phyloP scores from a whole-genome alignment of 2,888 invertebrate species.

The Neoascia interrupta region DNA sequence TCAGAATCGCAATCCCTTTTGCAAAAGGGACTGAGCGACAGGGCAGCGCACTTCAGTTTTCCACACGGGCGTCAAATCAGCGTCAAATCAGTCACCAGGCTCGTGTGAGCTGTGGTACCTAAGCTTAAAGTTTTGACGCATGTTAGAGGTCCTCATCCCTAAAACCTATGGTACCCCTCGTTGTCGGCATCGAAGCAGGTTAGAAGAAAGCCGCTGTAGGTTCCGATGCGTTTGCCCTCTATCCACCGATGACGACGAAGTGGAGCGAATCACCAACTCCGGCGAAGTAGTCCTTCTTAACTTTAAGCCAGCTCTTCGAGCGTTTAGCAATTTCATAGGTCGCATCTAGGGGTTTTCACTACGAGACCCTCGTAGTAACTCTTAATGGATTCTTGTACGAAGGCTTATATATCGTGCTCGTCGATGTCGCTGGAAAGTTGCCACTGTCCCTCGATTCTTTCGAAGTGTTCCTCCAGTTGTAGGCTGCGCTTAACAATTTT shows the following conservation, averaged over 20 bases:
- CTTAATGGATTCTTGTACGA: slow-evolving; percentile 96
- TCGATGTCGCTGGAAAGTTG: slow-evolving; percentile 91
- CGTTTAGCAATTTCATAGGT: slow-evolving; percentile 98
- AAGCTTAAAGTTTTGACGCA: slow-evolving; percentile 89
- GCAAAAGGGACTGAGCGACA: slow-evolving; percentile 97
- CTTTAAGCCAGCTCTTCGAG: slow-evolving; percentile 95
- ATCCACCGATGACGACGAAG: slow-evolving; percentile 96
- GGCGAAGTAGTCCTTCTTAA: slow-evolving; percentile 98
- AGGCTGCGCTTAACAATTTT: slow-evolving; percentile 87
- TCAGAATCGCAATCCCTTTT: slow-evolving; percentile 93
- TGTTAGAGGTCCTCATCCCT: slow-evolving; percentile 93
- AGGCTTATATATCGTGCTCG: slow-evolving; percentile 90
- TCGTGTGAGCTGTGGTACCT: slow-evolving; percentile 86
- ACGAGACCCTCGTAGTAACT: slow-evolving; percentile 99
- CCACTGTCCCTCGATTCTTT: slow-evolving; percentile 89
- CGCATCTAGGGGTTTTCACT: slow-evolving; percentile 96
- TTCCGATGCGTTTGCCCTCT: slow-evolving; percentile 96
- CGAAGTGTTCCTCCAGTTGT: slow-evolving; percentile 86
- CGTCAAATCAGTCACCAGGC: slow-evolving; percentile 94
- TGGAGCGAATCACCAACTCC: slow-evolving; percentile 98
- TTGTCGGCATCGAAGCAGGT: slow-evolving; percentile 94
- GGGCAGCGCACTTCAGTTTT: slow-evolving; percentile 98
- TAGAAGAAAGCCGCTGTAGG: slow-evolving; percentile 96
- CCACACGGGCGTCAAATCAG: slow-evolving; percentile 95
- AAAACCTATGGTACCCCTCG: slow-evolving; percentile 98